phyloP scores from a whole-genome alignment of 1,140 invertebrate species.

The Pseudomyrmex pallidus region DNA sequence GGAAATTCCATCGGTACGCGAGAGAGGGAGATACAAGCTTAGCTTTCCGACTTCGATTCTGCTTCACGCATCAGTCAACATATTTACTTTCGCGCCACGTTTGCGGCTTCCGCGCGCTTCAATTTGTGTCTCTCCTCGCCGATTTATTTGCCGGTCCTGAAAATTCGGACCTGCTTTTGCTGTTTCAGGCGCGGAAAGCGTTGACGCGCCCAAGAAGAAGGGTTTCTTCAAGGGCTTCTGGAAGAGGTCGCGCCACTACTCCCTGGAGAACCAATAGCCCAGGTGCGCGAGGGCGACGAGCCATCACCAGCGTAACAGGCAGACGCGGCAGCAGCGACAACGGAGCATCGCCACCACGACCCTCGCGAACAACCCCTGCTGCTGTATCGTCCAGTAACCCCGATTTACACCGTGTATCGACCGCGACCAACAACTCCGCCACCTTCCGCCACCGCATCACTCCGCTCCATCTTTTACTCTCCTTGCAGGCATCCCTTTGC shows the following conservation, averaged over 20 bases:
- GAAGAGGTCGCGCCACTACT: slow-evolving; percentile 93
- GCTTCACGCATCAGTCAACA: no score
- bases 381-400: slow-evolving; percentile 83
- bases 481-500: no score
- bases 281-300: slow-evolving; percentile 84
- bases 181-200: slow-evolving; percentile 88
- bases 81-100: no score
- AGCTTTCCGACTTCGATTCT: no score
- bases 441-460: neutral
- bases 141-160: no score
- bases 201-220: slow-evolving; percentile 90
- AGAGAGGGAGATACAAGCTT: no score
- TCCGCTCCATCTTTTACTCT: neutral
- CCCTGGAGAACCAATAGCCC: slow-evolving; percentile 90
- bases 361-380: slow-evolving; percentile 82
- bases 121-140: no score
- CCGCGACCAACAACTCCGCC: slow-evolving; percentile 16
- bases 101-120: no score
- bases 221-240: slow-evolving; percentile 93
- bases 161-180: slow-evolving; percentile 35
- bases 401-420: slow-evolving; percentile 42
- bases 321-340: slow-evolving; percentile 76
- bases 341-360: slow-evolving; percentile 68
- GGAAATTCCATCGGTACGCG: no score
- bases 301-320: slow-evolving; percentile 78